These are phyloP conservation scores for Paraplagusia blochii DNA, from an alignment of 2,113 vertebrate species.

Conservation along the genomic window DNA sequence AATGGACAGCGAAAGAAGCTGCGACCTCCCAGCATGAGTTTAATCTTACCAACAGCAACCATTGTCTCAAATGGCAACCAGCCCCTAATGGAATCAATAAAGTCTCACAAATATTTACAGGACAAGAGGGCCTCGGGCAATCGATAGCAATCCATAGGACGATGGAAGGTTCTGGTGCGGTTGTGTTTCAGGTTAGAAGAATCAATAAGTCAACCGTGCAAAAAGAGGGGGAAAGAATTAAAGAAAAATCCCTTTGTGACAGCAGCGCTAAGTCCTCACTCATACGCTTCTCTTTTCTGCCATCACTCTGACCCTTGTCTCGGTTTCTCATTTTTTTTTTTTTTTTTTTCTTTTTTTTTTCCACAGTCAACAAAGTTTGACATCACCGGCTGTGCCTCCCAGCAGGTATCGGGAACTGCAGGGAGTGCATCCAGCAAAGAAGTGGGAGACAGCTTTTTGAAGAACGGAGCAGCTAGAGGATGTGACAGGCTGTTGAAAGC, in stretches of 20 bases:
- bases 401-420: slow-evolving; percentile 43
- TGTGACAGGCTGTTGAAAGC: slow-evolving; percentile 71
- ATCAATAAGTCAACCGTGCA: slow-evolving; percentile 64
- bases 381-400: slow-evolving; percentile 50
- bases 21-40: slow-evolving; percentile 33
- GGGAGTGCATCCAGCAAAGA: slow-evolving; percentile 44
- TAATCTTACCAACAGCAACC: slow-evolving; percentile 51
- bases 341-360: slow-evolving; percentile 13
- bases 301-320: slow-evolving; percentile 48
- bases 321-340: slow-evolving; percentile 16
- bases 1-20: slow-evolving; percentile 34
- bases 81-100: slow-evolving; percentile 72
- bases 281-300: slow-evolving; percentile 35
- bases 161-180: slow-evolving; percentile 58
- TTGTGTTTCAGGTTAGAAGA: slow-evolving; percentile 63
- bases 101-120: slow-evolving; percentile 74
- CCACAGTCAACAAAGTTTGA: slow-evolving; percentile 49
- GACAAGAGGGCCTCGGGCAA: slow-evolving; percentile 57
- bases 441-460: slow-evolving; percentile 59
- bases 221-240: slow-evolving; percentile 38
- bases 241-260: slow-evolving; percentile 33
- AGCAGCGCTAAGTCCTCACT: slow-evolving; percentile 46
- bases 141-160: slow-evolving; percentile 69
- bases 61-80: slow-evolving; percentile 62
- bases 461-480: slow-evolving; percentile 58